Base-by-base conservation (phyloP, 2,797 vertebrate genomes). In the Aphelocoma californica region DNA sequence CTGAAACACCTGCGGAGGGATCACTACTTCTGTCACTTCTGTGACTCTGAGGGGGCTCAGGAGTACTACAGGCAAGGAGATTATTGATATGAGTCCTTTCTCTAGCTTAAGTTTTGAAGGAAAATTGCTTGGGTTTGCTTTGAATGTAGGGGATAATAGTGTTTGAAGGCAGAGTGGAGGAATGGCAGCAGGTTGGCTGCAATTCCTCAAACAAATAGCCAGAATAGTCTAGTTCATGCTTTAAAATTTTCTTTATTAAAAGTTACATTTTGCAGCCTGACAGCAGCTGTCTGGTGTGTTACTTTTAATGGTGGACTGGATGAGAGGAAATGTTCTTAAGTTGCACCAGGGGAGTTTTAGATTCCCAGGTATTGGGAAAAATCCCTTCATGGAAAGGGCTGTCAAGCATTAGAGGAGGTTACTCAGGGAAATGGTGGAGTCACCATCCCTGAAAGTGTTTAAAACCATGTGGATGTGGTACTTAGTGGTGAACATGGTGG, bases 1-100 rank as follows among this genome's bases (percentile, higher is more conserved):
- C 98, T 99, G 15, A 99, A 99, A 65, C 99, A 99, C 96, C 96
- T 99, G 79, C 97, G 99, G 4, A 98, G 99, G 34, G 99, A 99
- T 94, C 99, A 99, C 97, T 99, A 99, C 91, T 99, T 99, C 97
- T 99, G 99, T 94, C 99, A 99, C 95, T 99, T 99, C 96, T 99
- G 99, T 54, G 99, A 99, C 26, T 98, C 99, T 0, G 99, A 99
- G 1, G 99, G 99, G 18, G 99, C 99, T 44, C 99, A 99, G 97
- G 99, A 99, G 92, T 99, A 99, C 96, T 99, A 99, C 97, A 99
- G 99, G 20, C 25, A 8, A 47, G 29, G 4, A 3, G 1, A 4
- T 10, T 6, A 4, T 14, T 11, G 3, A 4, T 0, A 4, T 0
- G 3, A 3, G 12, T 21, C 19, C 18, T 45, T 34, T 16, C 26